phyloP scores from a whole-genome alignment of 1,140 invertebrate genomes.

The Parapsyche elsis region DNA sequence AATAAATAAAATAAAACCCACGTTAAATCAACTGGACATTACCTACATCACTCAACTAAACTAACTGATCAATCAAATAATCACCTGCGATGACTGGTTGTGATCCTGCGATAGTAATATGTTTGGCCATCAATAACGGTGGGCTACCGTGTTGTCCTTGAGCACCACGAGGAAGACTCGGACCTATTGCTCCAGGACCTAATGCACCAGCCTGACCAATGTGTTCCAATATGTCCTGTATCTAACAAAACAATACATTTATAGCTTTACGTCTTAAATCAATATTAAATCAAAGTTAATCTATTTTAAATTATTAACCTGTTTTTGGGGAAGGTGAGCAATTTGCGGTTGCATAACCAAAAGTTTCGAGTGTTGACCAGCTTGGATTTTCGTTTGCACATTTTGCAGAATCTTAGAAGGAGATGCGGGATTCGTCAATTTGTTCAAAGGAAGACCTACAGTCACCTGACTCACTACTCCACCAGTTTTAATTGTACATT shows the following conservation, averaged over 20 bases:
- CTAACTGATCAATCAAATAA: too few species aligned
- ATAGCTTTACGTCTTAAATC: background rate
- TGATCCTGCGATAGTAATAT: constrained; percentile 62
- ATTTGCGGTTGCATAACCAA: constrained; percentile 50
- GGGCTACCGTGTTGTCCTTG: constrained; percentile 64
- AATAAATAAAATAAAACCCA: constrained; percentile 34
- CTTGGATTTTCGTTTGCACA: constrained; percentile 39
- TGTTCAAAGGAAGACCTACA: background rate
- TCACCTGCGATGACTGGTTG: constrained; percentile 66
- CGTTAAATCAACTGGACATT: too few species aligned
- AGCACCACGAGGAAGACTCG: constrained; percentile 52
- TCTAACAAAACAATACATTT: constrained; percentile 31
- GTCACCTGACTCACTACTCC: background rate
- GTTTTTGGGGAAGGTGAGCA: constrained; percentile 49
- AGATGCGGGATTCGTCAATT: background rate
- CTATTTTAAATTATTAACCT: constrained; percentile 41
- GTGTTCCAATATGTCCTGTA: constrained; percentile 55
- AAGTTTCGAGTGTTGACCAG: constrained; percentile 45
- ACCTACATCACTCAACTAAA: too few species aligned
- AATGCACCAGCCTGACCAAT: constrained; percentile 60
- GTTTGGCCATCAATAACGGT: constrained; percentile 65
- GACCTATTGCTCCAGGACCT: constrained; percentile 52
- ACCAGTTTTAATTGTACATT: constrained; percentile 1
- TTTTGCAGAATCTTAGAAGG: constrained; percentile 34
- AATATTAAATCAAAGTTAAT: constrained; percentile 1